Base-by-base conservation (phyloP, 2,797 vertebrate species). In the Molossus molossus region DNA sequence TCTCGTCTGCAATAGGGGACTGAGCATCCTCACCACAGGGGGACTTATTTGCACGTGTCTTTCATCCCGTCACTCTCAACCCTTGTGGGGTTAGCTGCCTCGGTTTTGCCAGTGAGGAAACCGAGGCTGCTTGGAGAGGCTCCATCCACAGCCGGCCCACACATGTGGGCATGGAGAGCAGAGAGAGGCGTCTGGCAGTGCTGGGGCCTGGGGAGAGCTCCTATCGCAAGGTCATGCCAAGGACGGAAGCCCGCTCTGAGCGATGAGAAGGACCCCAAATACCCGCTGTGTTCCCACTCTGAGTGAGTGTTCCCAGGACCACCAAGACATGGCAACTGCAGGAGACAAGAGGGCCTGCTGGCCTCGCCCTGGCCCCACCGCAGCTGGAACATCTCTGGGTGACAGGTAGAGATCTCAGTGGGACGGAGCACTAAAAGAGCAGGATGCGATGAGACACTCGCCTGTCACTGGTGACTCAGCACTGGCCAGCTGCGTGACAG, bases 301-400 rank as follows among this genome's bases (percentile, higher is more conserved):
- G n/a, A n/a, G n/a, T n/a, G n/a, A n/a, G n/a, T 1, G 5, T 29
- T 13, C 25, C 53, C 82, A 20, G 73, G 25, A 1, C 69, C 57
- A 20, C 67, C 11, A 53, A 4, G 1, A 6, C 0, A 9, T 1
- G 2, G 40, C 17, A 3, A 7, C 81, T 33, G 12, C 29, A 20
- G 67, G 27, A 21, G 53, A 12, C 40, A 33, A 21, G 67, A 82
- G 17, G 79, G 48, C 62, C 45, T 7, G 27, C 40, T 11, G 70
- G 20, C 70, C 57, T 48, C 25, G 9, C 15, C 3, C 62, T 12
- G 64, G 64, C 57, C 73, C 40, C 29, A 2, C 18, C 67, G 21
- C 48, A 5, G 20, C 27, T 13, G 18, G 5, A 6, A 23, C 3
- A 6, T 72, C 62, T 21, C 80, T 27, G n/a, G 40, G 53, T 25